A percentile compares a stretch with the other conserved stretches of the same genome.
Conservation (phyloP, 2,888 invertebrate species). For the Perithous albicinctus region DNA sequence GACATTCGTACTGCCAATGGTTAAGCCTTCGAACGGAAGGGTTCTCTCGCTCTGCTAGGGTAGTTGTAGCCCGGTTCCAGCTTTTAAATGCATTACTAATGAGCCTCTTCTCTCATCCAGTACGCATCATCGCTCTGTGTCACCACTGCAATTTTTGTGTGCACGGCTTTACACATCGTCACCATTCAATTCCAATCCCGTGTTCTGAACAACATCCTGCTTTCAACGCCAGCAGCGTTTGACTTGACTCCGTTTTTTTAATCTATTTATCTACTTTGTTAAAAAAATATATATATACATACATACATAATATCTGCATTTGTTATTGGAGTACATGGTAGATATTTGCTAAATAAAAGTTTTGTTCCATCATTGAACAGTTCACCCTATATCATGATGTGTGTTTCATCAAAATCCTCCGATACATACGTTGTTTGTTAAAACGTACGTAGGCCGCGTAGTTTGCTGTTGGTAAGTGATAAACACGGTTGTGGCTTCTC, state of each 20-base stretch:
- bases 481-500: constrained; percentile 53
- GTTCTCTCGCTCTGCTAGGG: constrained; percentile 67
- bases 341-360: too few species aligned
- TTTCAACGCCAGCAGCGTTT: not conserved
- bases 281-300: too few species aligned
- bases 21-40: constrained; percentile 73
- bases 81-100: constrained; percentile 81
- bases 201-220: constrained; percentile 5
- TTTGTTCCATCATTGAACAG: too few species aligned
- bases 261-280: too few species aligned
- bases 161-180: constrained; percentile 9
- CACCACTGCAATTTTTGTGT: constrained; percentile 11
- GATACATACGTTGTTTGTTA: constrained; percentile 49
- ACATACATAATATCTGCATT: too few species aligned
- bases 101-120: constrained; percentile 66
- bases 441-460: constrained; percentile 71
- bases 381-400: too few species aligned
- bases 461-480: constrained; percentile 55
- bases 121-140: constrained; percentile 16
- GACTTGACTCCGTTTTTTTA: too few species aligned
- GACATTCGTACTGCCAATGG: constrained; percentile 58
- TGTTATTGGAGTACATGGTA: too few species aligned
- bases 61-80: constrained; percentile 55
- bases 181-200: constrained; percentile 6
- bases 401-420: constrained; percentile 33